Base-by-base conservation (phyloP, 2,113 vertebrate species). In the Charadrius vociferus region DNA sequence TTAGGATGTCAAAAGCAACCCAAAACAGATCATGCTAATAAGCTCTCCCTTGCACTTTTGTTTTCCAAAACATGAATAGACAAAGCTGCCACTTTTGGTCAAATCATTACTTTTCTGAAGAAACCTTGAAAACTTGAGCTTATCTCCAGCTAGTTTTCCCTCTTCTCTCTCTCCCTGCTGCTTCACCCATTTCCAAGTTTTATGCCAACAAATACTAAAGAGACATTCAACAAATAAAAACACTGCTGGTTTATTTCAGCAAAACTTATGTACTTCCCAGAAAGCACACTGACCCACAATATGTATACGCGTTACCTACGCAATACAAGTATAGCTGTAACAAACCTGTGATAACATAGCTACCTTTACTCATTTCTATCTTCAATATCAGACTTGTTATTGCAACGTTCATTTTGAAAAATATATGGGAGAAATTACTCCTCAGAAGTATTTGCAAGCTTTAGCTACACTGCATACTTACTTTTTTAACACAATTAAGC, bases 291-390 rank as follows among this genome's bases (percentile, higher is more conserved):
- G 32, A 36, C 18, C 36, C 61, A 52, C 43, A 59, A 20, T 10
- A 65, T 2, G 23, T 9, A 37, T 12, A 29, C 1, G 1, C 1
- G 3, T 53, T 47, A 53, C 14, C 34, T 53, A 47, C 1, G 2
- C 29, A 59, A 37, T 9, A 19, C 43, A 24, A 79, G 34, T 59
- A 66, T 2, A 66, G 13, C 52, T 66, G 16, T 37, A 66, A 66
- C 20, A 74, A 36, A 53, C 7, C 53, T n/a, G 14, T n/a, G 14
- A 50, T 50, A 50, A 23, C 17, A 26, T 13, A 66, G 50, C 43
- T 67, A 45, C 30, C 55, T 49, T 68, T 16, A 81, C 9, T 37
- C 18, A 32, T 20, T 68, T 50, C 70, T 43, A 14, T 19, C 52
- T 73, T 47, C 29, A 30, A 34, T 21, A 39, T 21, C 22, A 45